These are phyloP conservation scores for Daubentonia madagascariensis DNA, from an alignment of 2,113 vertebrate genomes.

Conservation along the genomic window DNA sequence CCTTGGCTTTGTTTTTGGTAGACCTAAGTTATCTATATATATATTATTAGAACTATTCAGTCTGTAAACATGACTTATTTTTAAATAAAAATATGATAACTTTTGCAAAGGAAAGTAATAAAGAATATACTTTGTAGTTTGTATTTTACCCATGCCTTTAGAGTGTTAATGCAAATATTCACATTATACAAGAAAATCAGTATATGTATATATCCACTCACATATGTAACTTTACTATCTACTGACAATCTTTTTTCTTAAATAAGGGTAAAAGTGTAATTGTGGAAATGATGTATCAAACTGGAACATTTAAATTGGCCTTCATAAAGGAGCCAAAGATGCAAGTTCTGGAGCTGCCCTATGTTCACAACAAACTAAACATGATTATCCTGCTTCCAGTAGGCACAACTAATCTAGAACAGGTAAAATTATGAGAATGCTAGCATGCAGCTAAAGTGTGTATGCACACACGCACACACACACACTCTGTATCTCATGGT, in stretches of 20 bases:
- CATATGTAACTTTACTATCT: neutral
- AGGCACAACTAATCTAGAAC: constrained; percentile 27
- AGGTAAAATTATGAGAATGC: constrained; percentile 67
- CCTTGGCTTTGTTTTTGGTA: neutral
- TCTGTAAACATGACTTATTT: neutral
- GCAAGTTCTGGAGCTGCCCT: constrained; percentile 90
- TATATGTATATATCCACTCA: neutral
- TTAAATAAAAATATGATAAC: neutral
- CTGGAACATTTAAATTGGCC: constrained; percentile 78
- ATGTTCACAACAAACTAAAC: constrained; percentile 84
- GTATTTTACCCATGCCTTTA: neutral
- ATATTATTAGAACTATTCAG: neutral
- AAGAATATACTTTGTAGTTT: neutral
- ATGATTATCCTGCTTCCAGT: constrained; percentile 91
- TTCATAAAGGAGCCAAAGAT: constrained; percentile 77
- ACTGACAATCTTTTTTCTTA: neutral
- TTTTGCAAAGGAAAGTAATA: neutral
- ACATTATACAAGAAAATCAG: neutral
- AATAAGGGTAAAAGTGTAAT: constrained; percentile 82
- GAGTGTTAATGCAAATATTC: neutral
- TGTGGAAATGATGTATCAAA: constrained; percentile 90
- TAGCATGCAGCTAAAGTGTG: fast-evolving
- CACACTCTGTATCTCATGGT: fast-evolving
- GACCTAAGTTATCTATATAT: neutral
- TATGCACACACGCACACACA: fast-evolving